Evolutionary conservation across 2,888 invertebrate genomes (phyloP), one percentile per base, ranked within the genome.

Genomic region (Aquatica leii): DNA sequence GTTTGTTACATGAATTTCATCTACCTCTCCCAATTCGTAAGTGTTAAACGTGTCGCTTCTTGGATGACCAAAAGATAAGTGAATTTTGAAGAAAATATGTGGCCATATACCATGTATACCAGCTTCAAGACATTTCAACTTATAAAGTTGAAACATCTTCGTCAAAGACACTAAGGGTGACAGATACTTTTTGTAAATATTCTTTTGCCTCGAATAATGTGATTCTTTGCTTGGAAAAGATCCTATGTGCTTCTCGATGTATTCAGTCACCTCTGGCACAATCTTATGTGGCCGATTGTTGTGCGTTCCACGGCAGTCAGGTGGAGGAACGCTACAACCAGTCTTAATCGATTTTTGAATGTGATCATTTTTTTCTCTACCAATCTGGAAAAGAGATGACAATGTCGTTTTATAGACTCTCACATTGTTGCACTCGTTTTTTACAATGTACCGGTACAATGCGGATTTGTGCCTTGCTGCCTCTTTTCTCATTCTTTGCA

Each of bases 111-210:
- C 4, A 6, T 6, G 31, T 31, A 6, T 9, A 6, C 9, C 31
- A 31, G 9, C 9, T 4, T 31, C 31, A 31, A 31, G n/a, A n/a
- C n/a, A 31, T 31, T 31, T 1, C 8, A 35, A 4, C 6, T 40
- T 35, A 4, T 54, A 54, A 4, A 54, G 40, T 4, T 40, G 6
- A 14, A 15, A 21, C 50, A 50, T 50, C 24, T 50, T 37, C 9
- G 1, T 9, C 2, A 40, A n/a, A 12, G 37, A 15, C 6, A 54
- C 3, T 14, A 40, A 40, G 5, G 54, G 54, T 15, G 54, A 54
- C 18, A 54, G 15, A 12, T 40, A 54, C 3, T 15, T 17, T 54
- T 54, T 54, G 12, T 54, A 9, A 21, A 14, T 8, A 50, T 50
- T 50, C n/a, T 8, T 21, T 21, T 50, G 8, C 15, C 50, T 4